phyloP scores from a whole-genome alignment of 2,888 invertebrate genomes.

The Philopedon plagiatum region DNA sequence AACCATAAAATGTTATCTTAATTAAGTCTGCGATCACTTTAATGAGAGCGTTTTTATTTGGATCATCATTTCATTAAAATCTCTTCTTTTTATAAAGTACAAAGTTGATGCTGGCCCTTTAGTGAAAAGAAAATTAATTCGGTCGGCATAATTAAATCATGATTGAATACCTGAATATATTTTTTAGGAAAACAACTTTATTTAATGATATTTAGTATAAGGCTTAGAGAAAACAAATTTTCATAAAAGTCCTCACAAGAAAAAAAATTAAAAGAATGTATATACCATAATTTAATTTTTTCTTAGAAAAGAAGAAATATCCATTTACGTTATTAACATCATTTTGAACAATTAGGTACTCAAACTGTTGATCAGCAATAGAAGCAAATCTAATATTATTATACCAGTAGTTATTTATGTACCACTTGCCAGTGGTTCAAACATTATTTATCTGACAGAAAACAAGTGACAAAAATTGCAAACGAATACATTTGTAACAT shows the following conservation, averaged over 20 bases:
- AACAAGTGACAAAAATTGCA: too few species aligned
- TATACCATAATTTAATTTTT: too few species aligned
- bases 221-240: background rate
- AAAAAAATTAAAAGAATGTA: background rate
- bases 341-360: too few species aligned
- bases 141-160: conserved; percentile 4
- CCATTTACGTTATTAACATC: too few species aligned
- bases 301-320: too few species aligned
- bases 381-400: too few species aligned
- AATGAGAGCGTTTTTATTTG: conserved; percentile 1
- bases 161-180: background rate
- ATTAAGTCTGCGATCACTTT: background rate
- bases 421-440: too few species aligned
- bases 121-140: background rate
- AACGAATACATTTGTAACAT: too few species aligned
- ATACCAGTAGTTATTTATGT: too few species aligned
- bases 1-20: background rate
- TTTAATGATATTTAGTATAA: conserved; percentile 2
- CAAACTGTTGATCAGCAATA: too few species aligned
- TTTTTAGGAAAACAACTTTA: background rate
- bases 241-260: background rate
- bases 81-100: background rate
- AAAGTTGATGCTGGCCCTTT: background rate
- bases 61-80: background rate
- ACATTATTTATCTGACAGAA: too few species aligned